These are phyloP conservation scores for Tenualosa ilisha DNA, from an alignment of 2,797 vertebrate species.

Conservation along the genomic window DNA sequence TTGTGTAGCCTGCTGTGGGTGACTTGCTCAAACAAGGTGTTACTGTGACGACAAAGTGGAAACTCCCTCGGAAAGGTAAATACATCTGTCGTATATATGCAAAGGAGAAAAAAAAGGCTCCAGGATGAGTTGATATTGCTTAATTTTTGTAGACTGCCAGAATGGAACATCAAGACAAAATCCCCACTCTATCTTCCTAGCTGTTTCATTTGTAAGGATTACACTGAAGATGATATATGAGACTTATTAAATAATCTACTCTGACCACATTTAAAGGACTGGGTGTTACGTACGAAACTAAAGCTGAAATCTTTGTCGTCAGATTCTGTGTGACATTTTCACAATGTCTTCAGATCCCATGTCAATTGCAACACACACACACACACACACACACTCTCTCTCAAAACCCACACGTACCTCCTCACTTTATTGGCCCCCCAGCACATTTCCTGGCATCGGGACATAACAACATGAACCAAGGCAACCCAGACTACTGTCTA, in stretches of 20 bases:
- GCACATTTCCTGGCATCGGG: not conserved
- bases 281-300: not conserved
- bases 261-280: not conserved
- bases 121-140: not conserved
- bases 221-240: not conserved
- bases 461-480: not conserved
- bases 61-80: conserved; percentile 59
- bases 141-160: not conserved
- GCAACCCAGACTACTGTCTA: conserved; percentile 42
- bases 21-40: conserved; percentile 43
- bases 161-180: not conserved
- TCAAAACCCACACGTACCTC: not conserved
- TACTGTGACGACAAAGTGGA: conserved; percentile 50
- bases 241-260: not conserved
- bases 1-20: conserved; percentile 30
- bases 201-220: not conserved
- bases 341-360: not conserved
- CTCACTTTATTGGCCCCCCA: not conserved
- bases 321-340: not conserved
- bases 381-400: not conserved
- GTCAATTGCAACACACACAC: not conserved
- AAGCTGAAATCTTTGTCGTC: not conserved
- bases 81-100: conserved; percentile 52
- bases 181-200: not conserved
- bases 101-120: conserved; percentile 11